phyloP scores from a whole-genome alignment of 2,113 vertebrate genomes.

The Nymphicus hollandicus region DNA sequence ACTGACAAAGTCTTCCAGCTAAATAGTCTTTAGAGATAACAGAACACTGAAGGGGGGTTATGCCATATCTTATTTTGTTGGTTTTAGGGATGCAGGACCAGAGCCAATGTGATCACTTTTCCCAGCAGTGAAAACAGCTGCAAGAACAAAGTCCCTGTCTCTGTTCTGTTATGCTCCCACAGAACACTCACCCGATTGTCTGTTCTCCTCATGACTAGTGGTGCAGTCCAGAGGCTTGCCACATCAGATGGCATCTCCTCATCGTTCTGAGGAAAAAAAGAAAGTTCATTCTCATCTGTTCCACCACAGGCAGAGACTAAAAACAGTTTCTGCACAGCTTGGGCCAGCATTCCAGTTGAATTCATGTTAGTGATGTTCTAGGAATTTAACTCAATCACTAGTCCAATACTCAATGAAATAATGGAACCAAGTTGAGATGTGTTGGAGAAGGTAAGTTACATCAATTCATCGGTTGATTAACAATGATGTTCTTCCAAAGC shows the following conservation, averaged over 20 bases:
- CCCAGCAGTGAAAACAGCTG: neutral
- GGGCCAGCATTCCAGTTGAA: neutral
- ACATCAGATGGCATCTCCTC: slow-evolving; percentile 79
- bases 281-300: neutral
- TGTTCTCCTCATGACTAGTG: slow-evolving; percentile 77
- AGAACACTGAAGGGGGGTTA: accelerated
- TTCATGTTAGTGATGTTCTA: neutral
- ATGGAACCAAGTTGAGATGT: accelerated
- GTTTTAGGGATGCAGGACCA: accelerated
- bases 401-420: neutral
- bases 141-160: neutral
- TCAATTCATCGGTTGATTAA: neutral
- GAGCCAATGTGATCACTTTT: accelerated
- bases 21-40: neutral
- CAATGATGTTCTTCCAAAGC: neutral
- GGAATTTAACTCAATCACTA: no score
- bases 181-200: slow-evolving; percentile 60
- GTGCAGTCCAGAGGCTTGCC: slow-evolving; percentile 89
- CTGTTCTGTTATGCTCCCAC: no score
- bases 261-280: slow-evolving; percentile 71
- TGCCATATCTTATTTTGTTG: neutral
- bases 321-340: neutral
- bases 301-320: neutral
- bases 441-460: neutral
- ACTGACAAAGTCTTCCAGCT: neutral